These are phyloP conservation scores for Boleophthalmus pectinirostris DNA, from an alignment of 2,113 vertebrate genomes.

Conservation along the genomic window DNA sequence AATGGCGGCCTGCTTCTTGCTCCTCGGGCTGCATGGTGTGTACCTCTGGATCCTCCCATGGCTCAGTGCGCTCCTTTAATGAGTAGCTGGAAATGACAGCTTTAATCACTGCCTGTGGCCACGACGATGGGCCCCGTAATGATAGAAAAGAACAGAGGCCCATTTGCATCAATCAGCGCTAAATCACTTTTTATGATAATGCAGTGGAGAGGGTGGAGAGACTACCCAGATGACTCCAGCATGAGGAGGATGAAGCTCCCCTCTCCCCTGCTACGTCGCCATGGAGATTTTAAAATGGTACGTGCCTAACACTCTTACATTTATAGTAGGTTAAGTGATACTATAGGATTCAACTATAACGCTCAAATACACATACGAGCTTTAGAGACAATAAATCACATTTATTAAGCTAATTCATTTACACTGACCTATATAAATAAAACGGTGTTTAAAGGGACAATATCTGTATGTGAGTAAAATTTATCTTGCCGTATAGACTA, in stretches of 20 bases:
- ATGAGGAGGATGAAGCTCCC: conserved; percentile 86
- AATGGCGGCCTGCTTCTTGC: conserved; percentile 44
- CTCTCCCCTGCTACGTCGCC: conserved; percentile 70
- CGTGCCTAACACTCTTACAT: not conserved
- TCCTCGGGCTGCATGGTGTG: conserved; percentile 58
- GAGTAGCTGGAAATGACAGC: conserved; percentile 99
- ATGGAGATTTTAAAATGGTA: conserved; percentile 84
- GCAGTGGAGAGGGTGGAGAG: conserved; percentile 89
- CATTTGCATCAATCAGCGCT: conserved; percentile 99
- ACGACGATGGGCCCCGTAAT: conserved; percentile 95
- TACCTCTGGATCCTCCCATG: conserved; percentile 78
- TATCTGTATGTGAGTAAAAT: too few species aligned
- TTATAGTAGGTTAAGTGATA: not conserved
- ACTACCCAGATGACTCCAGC: conserved; percentile 87
- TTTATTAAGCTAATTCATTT: too few species aligned
- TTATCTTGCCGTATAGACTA: too few species aligned
- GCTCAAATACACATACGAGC: too few species aligned
- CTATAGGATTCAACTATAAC: too few species aligned
- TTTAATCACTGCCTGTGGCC: conserved; percentile 99
- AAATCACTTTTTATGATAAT: conserved; percentile 99
- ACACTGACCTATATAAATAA: too few species aligned
- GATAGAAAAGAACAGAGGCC: conserved; percentile 97
- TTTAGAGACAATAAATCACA: too few species aligned
- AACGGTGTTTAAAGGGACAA: too few species aligned
- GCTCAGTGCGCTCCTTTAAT: conserved; percentile 90